Base-by-base conservation (phyloP, 2,797 vertebrate species). In the Aphelocoma californica region DNA sequence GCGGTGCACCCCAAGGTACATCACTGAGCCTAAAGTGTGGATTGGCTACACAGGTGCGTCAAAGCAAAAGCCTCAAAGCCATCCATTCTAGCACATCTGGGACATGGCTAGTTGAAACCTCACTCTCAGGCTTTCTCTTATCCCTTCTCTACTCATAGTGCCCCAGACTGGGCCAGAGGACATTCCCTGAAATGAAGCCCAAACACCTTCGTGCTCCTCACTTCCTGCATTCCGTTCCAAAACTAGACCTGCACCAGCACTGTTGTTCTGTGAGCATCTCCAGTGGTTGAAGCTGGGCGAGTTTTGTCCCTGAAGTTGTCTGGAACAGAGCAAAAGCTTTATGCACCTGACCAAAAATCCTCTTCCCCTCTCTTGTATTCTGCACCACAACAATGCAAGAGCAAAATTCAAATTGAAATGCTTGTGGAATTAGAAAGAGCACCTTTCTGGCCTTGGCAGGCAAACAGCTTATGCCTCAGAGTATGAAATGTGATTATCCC, bases 1-100 rank as follows among this genome's bases (percentile, higher is more conserved):
- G 34, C 0, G 0, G 31, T 56, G 60, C 10, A 26, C 12, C 18
- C 36, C 2, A 0, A 38, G 28, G 25, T 31, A 29, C 2, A 1
- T 34, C 26, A 8, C 62, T 34, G 42, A 80, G 42, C 34, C 54
- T 34, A 11, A 78, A 32, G 71, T 31, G 9, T 11, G 38, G n/a
- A 34, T 20, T 54, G 31, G 47, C 38, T 32, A 34, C 11, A 9
- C 61, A 61, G 42, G 26, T 60, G 14, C 19, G 19, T 77, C 48
- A 44, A 19, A 66, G 31, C 47, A 32, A 69, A 72, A 75, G 32
- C 66, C 29, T 47, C n/a, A 71, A 56, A 90, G 51, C 40, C 44
- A 17, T 38, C 48, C 50, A 40, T 60, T 42, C 42, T 24, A 67
- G 47, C 65, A 83, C 6, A 3, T 20, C 14, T 32, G 24, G 28